Evolutionary conservation across 2,113 vertebrate species (phyloP), one percentile per base, ranked within the genome.

Genomic region (Phrynosoma blainvillii): DNA sequence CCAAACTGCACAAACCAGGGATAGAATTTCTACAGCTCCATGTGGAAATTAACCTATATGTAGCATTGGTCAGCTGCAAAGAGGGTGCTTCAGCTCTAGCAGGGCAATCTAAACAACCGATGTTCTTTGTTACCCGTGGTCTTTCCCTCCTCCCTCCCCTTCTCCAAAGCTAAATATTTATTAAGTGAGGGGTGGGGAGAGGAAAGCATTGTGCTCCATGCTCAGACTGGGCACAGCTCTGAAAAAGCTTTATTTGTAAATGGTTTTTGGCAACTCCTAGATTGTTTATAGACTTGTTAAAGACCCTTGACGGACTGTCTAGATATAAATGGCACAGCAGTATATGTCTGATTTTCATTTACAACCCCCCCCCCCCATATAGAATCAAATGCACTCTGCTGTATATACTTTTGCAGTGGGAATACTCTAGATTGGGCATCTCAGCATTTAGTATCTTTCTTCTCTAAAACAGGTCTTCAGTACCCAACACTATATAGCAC

Each of bases 11-110:
- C 96, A 97, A 96, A 96, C 95, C 86, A 80, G 92, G 97, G 97
- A 97, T 98, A 95, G 96, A 94, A 94, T 98, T 98, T 98, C 98
- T 94, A 88, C 92, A 95, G 89, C 95, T 94, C 96, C 97, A 97
- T 97, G 97, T 97, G 97, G 96, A 98, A 97, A 97, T 97, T 97
- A 97, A 98, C 96, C 96, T 97, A 96, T 93, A 95, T 95, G 96
- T 96, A 95, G 95, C 91, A 93, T 92, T 97, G 97, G 97, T 96
- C 96, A 97, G 93, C 96, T 96, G 96, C 95, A 94, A 95, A 92
- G 93, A 92, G 92, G 95, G 96, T 96, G 96, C 96, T 96, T 95
- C 95, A 92, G 92, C 95, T 89, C 90, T 85, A 94, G 89, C 92
- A 93, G 81, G 96, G 96, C 96, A 97, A 98, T 96, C 96, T 97